Base-by-base conservation (phyloP, 2,113 vertebrate species). In the Damaliscus lunatus region DNA sequence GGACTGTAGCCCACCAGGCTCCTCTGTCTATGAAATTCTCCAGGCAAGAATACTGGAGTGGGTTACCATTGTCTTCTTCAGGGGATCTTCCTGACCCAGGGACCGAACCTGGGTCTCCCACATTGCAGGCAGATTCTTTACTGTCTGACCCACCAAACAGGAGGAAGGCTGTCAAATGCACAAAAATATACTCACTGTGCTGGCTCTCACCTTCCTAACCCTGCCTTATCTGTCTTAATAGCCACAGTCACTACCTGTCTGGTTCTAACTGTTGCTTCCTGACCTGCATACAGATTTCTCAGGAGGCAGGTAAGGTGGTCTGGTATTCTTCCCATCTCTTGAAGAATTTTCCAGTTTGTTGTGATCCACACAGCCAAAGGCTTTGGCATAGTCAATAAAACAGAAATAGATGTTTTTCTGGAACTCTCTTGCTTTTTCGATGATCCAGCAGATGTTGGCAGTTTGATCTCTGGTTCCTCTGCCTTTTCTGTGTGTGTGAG, bases 41-140 rank as follows among this genome's bases (percentile, higher is more conserved):
- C 36, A 25, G 71, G 21, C 71, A 74, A 74, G 71, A 74, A 25
- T 40, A 74, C 71, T 74, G 23, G 36, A 43, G 71, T 74, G 71
- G 36, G 36, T 43, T 74, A 40, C 21, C 21, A 71, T 25, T 74
- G 71, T 25, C 36, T 13, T 43, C 71, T 43, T 12, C 36, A 43
- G 71, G 21, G 21, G 36, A 74, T 25, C 71, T 74, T 74, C 11
- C 36, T 0, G 3, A 74, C 21, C 21, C 71, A 25, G 71, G 21
- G 36, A 25, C 11, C 1, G 3, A 74, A 25, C 11, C 21, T 43
- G 36, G 19, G 5, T 74, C 36, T 74, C 11, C 36, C 1, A 0
- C 36, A 7, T 7, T 40, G 36, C 36, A 74, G 36, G 21, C 21
- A 25, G 36, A 27, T 43, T 77, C 36, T 77, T 77, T 77, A 43